phyloP scores from a whole-genome alignment of 1,140 invertebrate genomes.

The Drosophila equinoxialis region DNA sequence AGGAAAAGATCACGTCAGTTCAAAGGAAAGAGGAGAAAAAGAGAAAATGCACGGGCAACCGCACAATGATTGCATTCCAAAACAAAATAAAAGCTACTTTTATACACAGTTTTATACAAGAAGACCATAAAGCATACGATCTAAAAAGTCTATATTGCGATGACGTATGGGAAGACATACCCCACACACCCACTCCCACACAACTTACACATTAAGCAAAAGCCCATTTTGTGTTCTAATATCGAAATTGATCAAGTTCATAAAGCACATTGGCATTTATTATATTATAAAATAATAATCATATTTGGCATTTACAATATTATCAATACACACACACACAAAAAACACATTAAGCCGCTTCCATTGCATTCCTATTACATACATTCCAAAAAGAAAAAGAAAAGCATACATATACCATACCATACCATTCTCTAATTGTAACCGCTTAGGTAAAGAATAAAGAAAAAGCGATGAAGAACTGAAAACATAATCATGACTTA shows the following conservation, averaged over 20 bases:
- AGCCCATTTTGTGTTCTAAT: conserved; percentile 54
- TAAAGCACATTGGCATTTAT: conserved; percentile 59
- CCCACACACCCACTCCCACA: conserved; percentile 10
- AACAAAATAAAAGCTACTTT: conserved; percentile 40
- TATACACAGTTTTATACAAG: conserved; percentile 50
- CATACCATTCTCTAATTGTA: conserved; percentile 69
- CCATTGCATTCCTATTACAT: conserved; percentile 54
- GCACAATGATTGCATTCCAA: conserved; percentile 14
- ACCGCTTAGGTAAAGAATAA: conserved; percentile 62
- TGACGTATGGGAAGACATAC: neutral
- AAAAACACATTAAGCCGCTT: conserved; percentile 21
- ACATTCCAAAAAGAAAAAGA: conserved; percentile 18
- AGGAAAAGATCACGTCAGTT: neutral
- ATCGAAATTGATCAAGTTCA: conserved; percentile 64
- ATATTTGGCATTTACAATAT: conserved; percentile 52
- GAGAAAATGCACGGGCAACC: conserved; percentile 20
- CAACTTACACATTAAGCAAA: conserved; percentile 44
- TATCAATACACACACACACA: conserved; percentile 15
- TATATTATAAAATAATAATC: conserved; percentile 29
- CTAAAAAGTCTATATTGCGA: neutral
- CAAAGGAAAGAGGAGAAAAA: conserved; percentile 6
- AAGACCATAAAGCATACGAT: conserved; percentile 31
- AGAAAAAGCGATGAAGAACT: conserved; percentile 68
- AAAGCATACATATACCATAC: conserved; percentile 51
- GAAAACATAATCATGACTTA: conserved; percentile 33